Conservation (phyloP, 2,113 vertebrate genomes). For the Microcebus griseorufus region DNA sequence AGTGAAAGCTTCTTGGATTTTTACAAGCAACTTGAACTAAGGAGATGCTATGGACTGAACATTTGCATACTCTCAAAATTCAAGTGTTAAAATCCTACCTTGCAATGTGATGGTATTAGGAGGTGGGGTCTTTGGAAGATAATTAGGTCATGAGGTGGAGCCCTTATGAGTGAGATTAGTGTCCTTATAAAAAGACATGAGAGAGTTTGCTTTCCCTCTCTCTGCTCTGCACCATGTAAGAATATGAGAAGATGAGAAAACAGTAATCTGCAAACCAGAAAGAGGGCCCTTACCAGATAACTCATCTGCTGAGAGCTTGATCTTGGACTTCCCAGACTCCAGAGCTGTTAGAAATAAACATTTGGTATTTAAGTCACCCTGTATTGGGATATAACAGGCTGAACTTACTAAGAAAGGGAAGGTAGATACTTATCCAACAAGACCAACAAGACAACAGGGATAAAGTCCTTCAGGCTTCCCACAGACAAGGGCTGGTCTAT, state of each 20-base stretch:
- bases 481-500: too few relatives aligned
- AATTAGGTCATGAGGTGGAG: not conserved
- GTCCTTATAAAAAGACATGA: not conserved
- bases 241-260: not conserved
- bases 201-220: not conserved
- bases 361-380: not conserved
- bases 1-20: not conserved
- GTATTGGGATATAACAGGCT: not conserved
- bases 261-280: not conserved
- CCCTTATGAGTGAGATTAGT: not conserved
- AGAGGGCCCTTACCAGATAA: not conserved
- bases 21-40: not conserved
- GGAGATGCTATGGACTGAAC: not conserved
- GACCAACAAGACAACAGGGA: not conserved
- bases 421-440: not conserved
- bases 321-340: not conserved
- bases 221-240: too few relatives aligned
- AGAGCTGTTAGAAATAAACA: not conserved
- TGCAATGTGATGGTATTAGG: not conserved
- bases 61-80: not conserved
- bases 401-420: not conserved
- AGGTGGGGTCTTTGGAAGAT: not conserved
- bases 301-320: not conserved
- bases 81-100: not conserved
- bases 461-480: not conserved